Evolutionary conservation across 2,797 vertebrate genomes (phyloP).

Genomic region (Ctenopoma multispine): DNA sequence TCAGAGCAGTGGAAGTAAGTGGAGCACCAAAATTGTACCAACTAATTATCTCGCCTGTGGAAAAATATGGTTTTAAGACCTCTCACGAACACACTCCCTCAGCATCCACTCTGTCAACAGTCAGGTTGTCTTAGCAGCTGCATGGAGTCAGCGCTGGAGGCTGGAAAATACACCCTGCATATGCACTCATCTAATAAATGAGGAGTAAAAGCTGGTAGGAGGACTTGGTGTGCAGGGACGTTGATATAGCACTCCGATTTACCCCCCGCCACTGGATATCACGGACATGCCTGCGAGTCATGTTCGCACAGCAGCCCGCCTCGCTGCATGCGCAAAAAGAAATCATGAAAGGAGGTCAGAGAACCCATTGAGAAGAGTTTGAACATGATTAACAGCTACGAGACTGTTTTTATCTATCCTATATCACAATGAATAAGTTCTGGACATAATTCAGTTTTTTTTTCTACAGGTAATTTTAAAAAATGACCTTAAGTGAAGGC

Average conservation of each 20-base stretch:
- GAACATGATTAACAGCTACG: conserved; percentile 41
- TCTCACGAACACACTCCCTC: conserved; percentile 10
- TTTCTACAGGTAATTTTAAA: background rate
- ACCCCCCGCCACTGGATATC: conserved; percentile 67
- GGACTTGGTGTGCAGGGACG: conserved; percentile 45
- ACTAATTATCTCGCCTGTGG: conserved; percentile 26
- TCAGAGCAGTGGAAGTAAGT: background rate
- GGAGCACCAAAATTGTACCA: background rate
- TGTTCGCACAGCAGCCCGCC: conserved; percentile 62
- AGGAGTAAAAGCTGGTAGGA: conserved; percentile 51
- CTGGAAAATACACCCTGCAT: conserved; percentile 34
- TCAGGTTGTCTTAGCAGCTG: conserved; percentile 49
- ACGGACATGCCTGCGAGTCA: conserved; percentile 64
- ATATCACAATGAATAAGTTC: conserved; percentile 38
- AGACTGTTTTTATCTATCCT: conserved; percentile 39
- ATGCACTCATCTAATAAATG: conserved; percentile 71
- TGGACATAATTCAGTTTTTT: background rate
- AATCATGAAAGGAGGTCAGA: conserved; percentile 60
- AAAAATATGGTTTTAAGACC: conserved; percentile 10
- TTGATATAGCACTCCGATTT: conserved; percentile 71
- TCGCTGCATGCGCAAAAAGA: conserved; percentile 42
- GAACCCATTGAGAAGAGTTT: conserved; percentile 56
- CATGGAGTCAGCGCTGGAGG: conserved; percentile 37
- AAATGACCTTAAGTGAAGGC: background rate
- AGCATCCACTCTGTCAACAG: conserved; percentile 39